These are phyloP conservation scores for Hippopotamus amphibius DNA, from an alignment of 2,113 vertebrate genomes.

Conservation along the genomic window DNA sequence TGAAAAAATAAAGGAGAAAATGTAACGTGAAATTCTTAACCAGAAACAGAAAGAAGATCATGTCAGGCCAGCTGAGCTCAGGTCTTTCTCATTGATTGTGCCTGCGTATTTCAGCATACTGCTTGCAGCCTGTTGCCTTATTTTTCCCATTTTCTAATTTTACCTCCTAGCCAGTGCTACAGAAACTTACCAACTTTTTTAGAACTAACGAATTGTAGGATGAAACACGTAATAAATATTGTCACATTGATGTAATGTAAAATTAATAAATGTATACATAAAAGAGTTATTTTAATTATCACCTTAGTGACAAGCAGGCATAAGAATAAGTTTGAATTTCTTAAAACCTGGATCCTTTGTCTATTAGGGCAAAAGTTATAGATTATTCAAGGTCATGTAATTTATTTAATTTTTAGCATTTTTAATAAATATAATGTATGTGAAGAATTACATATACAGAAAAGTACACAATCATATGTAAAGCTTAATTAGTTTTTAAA, in stretches of 20 bases:
- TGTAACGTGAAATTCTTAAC: constrained; percentile 1
- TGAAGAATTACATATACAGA: not conserved
- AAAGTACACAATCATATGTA: not conserved
- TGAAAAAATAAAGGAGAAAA: not conserved
- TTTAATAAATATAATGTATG: not conserved
- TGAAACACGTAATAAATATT: not conserved
- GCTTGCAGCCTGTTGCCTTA: not conserved
- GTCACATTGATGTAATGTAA: not conserved
- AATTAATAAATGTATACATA: not conserved
- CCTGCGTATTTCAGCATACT: not conserved
- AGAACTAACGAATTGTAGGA: not conserved
- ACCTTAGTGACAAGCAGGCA: not conserved
- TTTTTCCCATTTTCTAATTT: constrained; percentile 29
- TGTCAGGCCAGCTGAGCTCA: not conserved
- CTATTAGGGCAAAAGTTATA: not conserved
- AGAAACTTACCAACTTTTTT: not conserved
- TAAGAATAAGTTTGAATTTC: not conserved
- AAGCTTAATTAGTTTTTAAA: not conserved
- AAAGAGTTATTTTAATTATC: not conserved
- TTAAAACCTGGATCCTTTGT: not conserved
- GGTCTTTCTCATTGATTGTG: constrained; percentile 6
- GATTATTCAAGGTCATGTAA: not conserved
- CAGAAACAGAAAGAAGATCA: not conserved
- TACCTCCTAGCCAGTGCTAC: not conserved
- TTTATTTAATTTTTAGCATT: not conserved